A percentile compares a stretch with the other conserved stretches of the same genome.
Evolutionary conservation across 2,113 vertebrate genomes (phyloP).

Genomic region (Pseudonaja textilis): DNA sequence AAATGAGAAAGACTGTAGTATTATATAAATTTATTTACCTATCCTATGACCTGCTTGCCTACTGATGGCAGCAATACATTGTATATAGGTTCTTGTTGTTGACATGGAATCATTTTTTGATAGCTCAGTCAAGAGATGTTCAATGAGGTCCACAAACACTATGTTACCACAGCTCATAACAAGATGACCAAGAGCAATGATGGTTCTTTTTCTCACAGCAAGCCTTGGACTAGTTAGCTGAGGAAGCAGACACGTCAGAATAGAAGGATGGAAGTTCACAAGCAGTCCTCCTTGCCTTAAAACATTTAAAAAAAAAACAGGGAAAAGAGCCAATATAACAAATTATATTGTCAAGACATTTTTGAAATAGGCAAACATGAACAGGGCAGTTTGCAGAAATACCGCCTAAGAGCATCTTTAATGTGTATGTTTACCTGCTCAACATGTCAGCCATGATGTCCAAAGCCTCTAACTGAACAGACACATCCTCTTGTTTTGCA

Average conservation of each 20-base stretch:
- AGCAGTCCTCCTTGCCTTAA: slow-evolving; percentile 95
- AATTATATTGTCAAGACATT: slow-evolving; percentile 30
- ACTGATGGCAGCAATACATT: slow-evolving; percentile 98
- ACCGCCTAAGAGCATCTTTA: not conserved
- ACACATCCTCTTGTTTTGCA: slow-evolving; percentile 98
- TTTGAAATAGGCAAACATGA: not conserved
- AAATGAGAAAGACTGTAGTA: slow-evolving; percentile 22
- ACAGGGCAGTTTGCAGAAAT: not conserved
- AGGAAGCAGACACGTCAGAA: slow-evolving; percentile 96
- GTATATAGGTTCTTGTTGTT: slow-evolving; percentile 98
- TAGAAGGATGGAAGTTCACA: slow-evolving; percentile 99
- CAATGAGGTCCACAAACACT: slow-evolving; percentile 98
- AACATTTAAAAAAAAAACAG: slow-evolving; percentile 68
- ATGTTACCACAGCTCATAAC: slow-evolving; percentile 99
- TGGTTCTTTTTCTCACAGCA: slow-evolving; percentile 98
- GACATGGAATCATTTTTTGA: slow-evolving; percentile 99
- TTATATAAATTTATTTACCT: slow-evolving; percentile 76
- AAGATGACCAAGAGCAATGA: slow-evolving; percentile 97
- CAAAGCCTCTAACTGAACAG: slow-evolving; percentile 94
- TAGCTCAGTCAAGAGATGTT: slow-evolving; percentile 94
- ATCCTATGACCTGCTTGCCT: slow-evolving; percentile 97
- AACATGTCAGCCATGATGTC: slow-evolving; percentile 99
- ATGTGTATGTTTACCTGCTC: slow-evolving; percentile 80
- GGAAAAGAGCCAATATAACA: slow-evolving; percentile 58
- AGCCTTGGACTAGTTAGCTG: slow-evolving; percentile 97